A percentile compares a stretch with the other conserved stretches of the same genome.
These are phyloP conservation scores for Babylonia areolata DNA, from an alignment of 1,140 invertebrate genomes.

Conservation along the genomic window DNA sequence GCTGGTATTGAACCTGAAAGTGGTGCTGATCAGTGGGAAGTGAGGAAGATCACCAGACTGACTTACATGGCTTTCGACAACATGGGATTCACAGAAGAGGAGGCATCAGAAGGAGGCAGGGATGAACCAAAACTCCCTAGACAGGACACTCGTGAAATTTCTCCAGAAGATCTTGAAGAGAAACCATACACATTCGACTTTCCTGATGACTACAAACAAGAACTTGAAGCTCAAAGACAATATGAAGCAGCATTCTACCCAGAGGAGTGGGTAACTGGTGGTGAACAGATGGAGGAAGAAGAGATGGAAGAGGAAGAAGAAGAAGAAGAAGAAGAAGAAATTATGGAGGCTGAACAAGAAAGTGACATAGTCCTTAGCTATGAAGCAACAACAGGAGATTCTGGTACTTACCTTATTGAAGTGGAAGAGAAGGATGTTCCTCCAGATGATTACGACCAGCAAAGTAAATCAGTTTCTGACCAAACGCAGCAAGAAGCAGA, in stretches of 20 bases:
- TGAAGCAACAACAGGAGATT: conserved; percentile 35
- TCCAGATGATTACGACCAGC: conserved; percentile 1
- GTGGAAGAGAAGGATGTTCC: conserved; percentile 32
- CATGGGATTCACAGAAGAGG: conserved; percentile 77
- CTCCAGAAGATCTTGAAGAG: conserved; percentile 69
- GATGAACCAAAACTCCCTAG: conserved; percentile 37
- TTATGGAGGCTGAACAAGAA: background rate
- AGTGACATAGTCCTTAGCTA: conserved; percentile 31
- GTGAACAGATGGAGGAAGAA: conserved; percentile 38
- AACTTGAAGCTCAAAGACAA: conserved; percentile 44
- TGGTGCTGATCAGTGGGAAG: conserved; percentile 39
- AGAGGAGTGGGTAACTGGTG: conserved; percentile 27
- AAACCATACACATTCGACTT: conserved; percentile 60
- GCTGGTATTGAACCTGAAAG: conserved; percentile 20
- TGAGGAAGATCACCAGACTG: conserved; percentile 54
- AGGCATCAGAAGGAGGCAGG: conserved; percentile 46
- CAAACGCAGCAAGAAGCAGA: background rate
- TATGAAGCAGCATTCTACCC: conserved; percentile 44
- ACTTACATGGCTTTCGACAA: conserved; percentile 76
- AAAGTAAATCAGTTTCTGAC: background rate
- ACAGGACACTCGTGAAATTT: conserved; percentile 63
- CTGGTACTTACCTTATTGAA: conserved; percentile 40
- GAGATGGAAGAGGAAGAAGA: conserved; percentile 38
- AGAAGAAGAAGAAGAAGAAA: conserved; percentile 27
- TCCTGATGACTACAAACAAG: conserved; percentile 53